Base-by-base conservation (phyloP, 2,888 invertebrate genomes). In the Drosophila leonis region DNA sequence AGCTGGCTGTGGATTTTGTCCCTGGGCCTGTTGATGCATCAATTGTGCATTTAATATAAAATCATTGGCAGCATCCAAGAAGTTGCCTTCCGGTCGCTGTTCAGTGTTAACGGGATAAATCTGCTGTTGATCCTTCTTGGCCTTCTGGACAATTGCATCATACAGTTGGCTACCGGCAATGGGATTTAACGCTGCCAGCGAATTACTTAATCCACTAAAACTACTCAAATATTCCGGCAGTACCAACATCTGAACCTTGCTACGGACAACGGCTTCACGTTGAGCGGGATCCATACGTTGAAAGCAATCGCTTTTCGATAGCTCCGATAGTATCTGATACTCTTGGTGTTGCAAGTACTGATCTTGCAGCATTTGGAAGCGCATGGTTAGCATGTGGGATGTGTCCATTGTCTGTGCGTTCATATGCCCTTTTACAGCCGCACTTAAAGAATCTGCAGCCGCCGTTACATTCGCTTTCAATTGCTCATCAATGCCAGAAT, bases 301-400 rank as follows among this genome's bases (percentile, higher is more conserved):
- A 59, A 92, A 93, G 31, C 91, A 85, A 8, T 93, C 93, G 64
- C 90, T 91, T 8, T 90, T 90, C 0, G 91, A 78, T 2, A 92
- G 79, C 29, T 92, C 92, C 1, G 83, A 73, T 0, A 90, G 37
- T 4, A 93, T 89, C 18, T 91, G 64, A 65, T 90, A 89, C 62
- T 93, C 92, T 56, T 93, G 92, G 46, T 91, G 92, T 41, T 90
- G 90, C 13, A 92, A 72, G 64, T 91, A 92, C 35, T 92, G 92
- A 61, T 93, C 92, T 49, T 92, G 92, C 0, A 92, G 61, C 75
- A 91, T 86, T 72, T 92, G 92, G 15, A 93, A 91, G 37, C 92
- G 92, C 72, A 91, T 82, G 42, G 90, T 88, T 4, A 92, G 57
- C 81, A 91, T 83, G 12, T 92, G 91, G 0, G 91, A 86, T 20